Percentiles rank a stretch among this genome's conserved stretches.
Conservation (phyloP, 2,113 vertebrate species). For the Tachycineta bicolor region DNA sequence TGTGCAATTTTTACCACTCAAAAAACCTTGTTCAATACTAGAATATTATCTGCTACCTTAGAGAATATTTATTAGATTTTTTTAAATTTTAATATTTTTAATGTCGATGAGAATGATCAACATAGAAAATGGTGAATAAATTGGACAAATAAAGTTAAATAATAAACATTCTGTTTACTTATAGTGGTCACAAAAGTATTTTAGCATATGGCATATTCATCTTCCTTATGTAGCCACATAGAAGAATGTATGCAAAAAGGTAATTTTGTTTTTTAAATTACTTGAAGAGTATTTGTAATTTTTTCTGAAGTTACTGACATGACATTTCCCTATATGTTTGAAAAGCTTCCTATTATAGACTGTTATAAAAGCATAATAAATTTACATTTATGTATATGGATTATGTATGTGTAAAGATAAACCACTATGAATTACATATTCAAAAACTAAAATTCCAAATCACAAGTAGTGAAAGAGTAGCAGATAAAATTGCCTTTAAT, state of each 20-base stretch:
- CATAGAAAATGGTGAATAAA: background rate
- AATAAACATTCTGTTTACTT: background rate
- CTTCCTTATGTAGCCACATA: background rate
- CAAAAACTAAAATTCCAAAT: conserved; percentile 48
- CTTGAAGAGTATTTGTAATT: background rate
- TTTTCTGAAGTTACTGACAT: background rate
- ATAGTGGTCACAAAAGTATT: background rate
- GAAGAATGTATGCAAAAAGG: background rate
- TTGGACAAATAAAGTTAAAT: background rate
- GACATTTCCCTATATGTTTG: background rate
- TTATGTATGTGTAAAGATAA: background rate
- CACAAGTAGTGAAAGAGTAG: conserved; percentile 34
- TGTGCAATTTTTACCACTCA: background rate
- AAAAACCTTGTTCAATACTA: background rate
- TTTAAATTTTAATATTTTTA: background rate
- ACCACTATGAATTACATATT: conserved; percentile 38
- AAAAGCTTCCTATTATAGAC: conserved; percentile 29
- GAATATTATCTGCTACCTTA: background rate
- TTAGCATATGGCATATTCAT: background rate
- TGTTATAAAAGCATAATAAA: conserved; percentile 44
- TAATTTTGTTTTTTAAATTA: background rate
- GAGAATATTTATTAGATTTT: background rate
- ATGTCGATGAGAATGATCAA: background rate
- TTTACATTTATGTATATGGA: background rate
- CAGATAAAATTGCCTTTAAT: conserved; percentile 48